Evolutionary conservation across 1,140 invertebrate genomes (phyloP).

Genomic region (Apis dorsata): DNA sequence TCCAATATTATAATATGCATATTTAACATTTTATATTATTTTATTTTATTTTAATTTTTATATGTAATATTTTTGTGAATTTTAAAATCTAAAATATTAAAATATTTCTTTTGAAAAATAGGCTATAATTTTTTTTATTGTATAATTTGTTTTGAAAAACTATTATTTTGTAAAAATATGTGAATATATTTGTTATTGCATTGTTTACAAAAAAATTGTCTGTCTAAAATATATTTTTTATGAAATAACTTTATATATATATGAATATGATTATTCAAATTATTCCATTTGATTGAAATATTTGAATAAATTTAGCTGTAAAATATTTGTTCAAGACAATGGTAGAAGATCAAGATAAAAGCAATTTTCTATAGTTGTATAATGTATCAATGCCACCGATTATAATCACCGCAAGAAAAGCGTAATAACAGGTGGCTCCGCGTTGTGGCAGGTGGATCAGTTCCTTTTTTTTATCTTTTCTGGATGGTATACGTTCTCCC

Average conservation of each 20-base stretch:
- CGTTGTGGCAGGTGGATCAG: constrained; percentile 70
- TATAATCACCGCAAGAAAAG: constrained; percentile 36
- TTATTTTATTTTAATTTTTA: too few relatives aligned
- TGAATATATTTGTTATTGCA: background rate
- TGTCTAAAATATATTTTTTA: too few relatives aligned
- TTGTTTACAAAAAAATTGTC: background rate
- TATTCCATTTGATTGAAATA: too few relatives aligned
- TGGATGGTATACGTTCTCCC: constrained; percentile 23
- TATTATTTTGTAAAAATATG: too few relatives aligned
- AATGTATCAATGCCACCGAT: constrained; percentile 33
- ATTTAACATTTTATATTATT: background rate
- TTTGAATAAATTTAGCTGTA: background rate
- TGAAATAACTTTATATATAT: too few relatives aligned
- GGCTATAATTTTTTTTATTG: too few relatives aligned
- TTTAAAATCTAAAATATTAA: background rate
- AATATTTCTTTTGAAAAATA: background rate
- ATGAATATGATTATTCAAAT: too few relatives aligned
- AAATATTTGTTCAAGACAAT: background rate
- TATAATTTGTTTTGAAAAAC: background rate
- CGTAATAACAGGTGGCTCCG: constrained; percentile 72
- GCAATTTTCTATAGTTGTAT: background rate
- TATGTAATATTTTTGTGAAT: background rate
- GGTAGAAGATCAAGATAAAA: background rate
- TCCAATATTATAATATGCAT: background rate
- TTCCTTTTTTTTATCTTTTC: constrained; percentile 53